phyloP scores from a whole-genome alignment of 2,113 vertebrate species.

The Eulemur rufifrons region DNA sequence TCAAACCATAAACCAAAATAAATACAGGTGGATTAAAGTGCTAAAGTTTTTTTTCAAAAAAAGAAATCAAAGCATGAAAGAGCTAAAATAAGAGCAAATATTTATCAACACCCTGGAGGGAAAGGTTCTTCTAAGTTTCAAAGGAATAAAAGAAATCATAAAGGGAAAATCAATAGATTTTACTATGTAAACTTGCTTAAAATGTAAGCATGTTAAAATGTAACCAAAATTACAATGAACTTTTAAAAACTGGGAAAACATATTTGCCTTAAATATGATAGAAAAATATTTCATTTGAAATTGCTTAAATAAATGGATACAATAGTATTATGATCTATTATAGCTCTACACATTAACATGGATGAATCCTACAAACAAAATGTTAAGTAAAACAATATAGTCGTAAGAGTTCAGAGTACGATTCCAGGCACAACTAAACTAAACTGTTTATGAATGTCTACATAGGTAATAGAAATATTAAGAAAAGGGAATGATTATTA shows the following conservation, averaged over 20 bases:
- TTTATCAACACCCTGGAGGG: not conserved
- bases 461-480: not conserved
- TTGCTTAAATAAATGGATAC: not conserved
- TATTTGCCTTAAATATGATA: not conserved
- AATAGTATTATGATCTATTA: not conserved
- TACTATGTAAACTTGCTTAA: not conserved
- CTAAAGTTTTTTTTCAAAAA: not conserved
- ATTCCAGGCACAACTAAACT: not conserved
- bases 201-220: not conserved
- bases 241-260: not conserved
- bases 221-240: conserved; percentile 4
- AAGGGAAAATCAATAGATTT: conserved; percentile 34
- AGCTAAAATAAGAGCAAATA: conserved; percentile 51
- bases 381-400: not conserved
- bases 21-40: conserved; percentile 31
- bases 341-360: not conserved
- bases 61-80: not conserved
- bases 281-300: not conserved
- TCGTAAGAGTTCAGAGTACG: not conserved
- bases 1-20: conserved; percentile 62
- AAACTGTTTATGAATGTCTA: not conserved
- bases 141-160: conserved; percentile 34
- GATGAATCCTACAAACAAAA: not conserved
- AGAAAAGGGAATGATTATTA: not conserved
- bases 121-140: not conserved